Evolutionary conservation across 2,888 invertebrate species (phyloP).

Genomic region (Hypomecis atomaria): DNA sequence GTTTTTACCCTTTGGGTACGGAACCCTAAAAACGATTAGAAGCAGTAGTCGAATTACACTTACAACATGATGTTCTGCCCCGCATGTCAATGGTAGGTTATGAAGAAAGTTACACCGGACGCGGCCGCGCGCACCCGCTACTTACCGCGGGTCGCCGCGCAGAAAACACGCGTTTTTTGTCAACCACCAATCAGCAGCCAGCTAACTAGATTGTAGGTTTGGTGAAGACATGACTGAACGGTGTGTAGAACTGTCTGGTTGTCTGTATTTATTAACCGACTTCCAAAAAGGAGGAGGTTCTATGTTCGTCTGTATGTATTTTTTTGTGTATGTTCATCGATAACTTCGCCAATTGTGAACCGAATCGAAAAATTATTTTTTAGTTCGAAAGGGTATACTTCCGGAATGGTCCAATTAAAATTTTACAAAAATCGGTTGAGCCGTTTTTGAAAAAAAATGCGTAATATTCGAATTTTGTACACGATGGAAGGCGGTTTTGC

Average conservation of each 20-base stretch:
- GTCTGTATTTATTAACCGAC: conserved; percentile 16
- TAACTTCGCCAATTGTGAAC: too few species aligned
- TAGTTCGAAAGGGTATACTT: too few species aligned
- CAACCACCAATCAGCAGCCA: conserved; percentile 65
- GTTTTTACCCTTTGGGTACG: too few species aligned
- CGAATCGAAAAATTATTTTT: too few species aligned
- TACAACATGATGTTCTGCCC: conserved; percentile 19
- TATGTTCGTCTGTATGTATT: too few species aligned
- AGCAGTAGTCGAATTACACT: background rate
- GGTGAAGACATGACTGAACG: conserved; percentile 22
- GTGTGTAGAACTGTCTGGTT: conserved; percentile 16
- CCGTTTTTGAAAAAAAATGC: too few species aligned
- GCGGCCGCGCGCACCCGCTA: conserved; percentile 45
- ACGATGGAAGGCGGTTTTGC: too few species aligned
- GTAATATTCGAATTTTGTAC: too few species aligned
- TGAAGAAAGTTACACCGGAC: conserved; percentile 53
- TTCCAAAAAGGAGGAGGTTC: too few species aligned
- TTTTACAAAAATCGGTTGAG: too few species aligned
- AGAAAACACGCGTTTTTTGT: conserved; percentile 65
- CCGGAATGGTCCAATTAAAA: too few species aligned
- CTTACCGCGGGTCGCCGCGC: conserved; percentile 66
- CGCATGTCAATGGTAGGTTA: conserved; percentile 43
- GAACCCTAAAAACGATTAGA: background rate
- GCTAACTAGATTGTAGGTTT: conserved; percentile 47
- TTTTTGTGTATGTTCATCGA: too few species aligned